Base-by-base conservation (phyloP, 2,113 vertebrate genomes). In the Sylvia atricapilla region DNA sequence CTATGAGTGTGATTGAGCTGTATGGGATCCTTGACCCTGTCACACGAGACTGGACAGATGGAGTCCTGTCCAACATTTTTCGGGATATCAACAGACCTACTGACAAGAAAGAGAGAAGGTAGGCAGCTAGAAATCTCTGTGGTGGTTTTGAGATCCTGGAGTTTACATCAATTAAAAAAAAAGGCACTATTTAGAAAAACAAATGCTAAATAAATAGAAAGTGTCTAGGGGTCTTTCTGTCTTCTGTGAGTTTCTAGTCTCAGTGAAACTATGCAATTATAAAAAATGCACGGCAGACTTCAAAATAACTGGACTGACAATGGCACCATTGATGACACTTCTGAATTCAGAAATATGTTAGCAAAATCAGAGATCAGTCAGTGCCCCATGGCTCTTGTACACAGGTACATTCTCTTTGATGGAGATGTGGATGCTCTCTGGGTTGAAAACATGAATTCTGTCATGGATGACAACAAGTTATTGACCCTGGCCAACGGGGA, bases 381-480 rank as follows among this genome's bases (percentile, higher is more conserved):
- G 50, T 53, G 27, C n/a, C 13, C 10, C 37, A 15, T 27, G 70
- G 16, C 73, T 84, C 28, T 59, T 80, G 66, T 66, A 25, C 33
- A 27, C 96, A 99, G 99, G 96, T 99, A 99, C 82, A 99, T 99
- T 79, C 97, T 99, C 68, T 99, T 99, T 93, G 99, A 99, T 89
- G 99, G 99, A 9, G 99, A 99, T 28, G 99, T 99, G 78, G 99
- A 99, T 70, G 99, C 99, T 47, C 97, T 99, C 24, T 99, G 99
- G 99, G 99, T 99, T 15, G 99, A 99, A 94, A 99, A 99, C 95
- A 99, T 99, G 99, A 99, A 99, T 96, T 99, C 99, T 4, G 99
- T 99, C 85, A 99, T 99, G 99, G 99, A 99, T 37, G 99, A 99
- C 97, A 99, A 99, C 97, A 99, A 98, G 92, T 97, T 99, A 76